Conservation (phyloP, 1,140 invertebrate genomes). For the Heliconius hermathena region DNA sequence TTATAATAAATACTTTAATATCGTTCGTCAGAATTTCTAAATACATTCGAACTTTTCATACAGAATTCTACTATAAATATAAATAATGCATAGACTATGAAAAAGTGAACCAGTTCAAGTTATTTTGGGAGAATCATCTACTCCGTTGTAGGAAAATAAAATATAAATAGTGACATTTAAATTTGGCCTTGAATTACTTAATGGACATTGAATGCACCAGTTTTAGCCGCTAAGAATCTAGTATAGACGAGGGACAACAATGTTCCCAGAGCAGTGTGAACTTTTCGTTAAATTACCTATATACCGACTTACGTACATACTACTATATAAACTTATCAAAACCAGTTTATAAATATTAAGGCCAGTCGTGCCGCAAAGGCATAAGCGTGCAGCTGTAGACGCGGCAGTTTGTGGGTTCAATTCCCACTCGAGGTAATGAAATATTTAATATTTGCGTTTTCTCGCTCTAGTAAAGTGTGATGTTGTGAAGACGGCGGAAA, state of each 20-base stretch:
- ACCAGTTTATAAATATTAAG: too few relatives aligned
- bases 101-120: not conserved
- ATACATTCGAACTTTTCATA: not conserved
- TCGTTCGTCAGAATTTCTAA: too few relatives aligned
- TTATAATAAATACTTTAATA: too few relatives aligned
- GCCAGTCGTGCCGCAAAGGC: not conserved
- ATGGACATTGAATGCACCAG: not conserved
- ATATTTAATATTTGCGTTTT: not conserved
- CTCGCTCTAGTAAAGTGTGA: not conserved
- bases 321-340: not conserved
- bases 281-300: slow-evolving; percentile 2
- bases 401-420: not conserved
- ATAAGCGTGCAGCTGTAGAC: not conserved
- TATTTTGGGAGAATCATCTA: slow-evolving; percentile 1
- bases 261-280: not conserved
- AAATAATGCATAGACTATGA: not conserved
- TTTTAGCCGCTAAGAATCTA: not conserved
- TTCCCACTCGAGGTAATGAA: not conserved
- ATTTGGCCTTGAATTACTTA: slow-evolving; percentile 5
- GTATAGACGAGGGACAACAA: not conserved
- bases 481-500: too few relatives aligned
- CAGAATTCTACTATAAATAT: not conserved
- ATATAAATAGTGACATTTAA: slow-evolving; percentile 1
- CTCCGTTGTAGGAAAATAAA: not conserved
- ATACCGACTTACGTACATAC: not conserved